Conservation (phyloP, 2,113 vertebrate species). For the Microcebus jonahi region DNA sequence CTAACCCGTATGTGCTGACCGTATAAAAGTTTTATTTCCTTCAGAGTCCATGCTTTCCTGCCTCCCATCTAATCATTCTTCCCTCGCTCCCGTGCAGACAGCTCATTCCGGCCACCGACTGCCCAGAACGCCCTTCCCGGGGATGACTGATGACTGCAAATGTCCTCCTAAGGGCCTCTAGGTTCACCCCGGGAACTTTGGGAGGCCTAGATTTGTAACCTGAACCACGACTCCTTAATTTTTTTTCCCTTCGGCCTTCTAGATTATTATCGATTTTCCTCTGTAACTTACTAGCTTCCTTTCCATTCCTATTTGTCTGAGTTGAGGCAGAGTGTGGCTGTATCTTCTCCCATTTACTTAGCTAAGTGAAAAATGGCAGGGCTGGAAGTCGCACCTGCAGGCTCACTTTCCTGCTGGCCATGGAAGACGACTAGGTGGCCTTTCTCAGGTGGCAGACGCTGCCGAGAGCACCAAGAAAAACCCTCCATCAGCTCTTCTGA, state of each 20-base stretch:
- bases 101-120: neutral
- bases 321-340: neutral
- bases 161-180: neutral
- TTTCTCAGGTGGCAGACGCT: neutral
- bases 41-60: neutral
- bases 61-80: slow-evolving; percentile 47
- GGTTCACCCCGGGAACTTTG: neutral
- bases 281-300: slow-evolving; percentile 30
- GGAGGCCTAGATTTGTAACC: slow-evolving; percentile 52
- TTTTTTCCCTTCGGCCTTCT: neutral
- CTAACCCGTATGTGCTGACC: neutral
- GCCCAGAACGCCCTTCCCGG: neutral
- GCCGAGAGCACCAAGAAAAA: neutral
- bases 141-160: neutral
- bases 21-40: slow-evolving; percentile 52
- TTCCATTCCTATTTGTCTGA: slow-evolving; percentile 43
- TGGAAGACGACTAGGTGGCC: neutral
- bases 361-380: neutral
- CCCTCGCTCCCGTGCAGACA: neutral
- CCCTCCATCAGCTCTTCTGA: neutral
- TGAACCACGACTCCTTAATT: neutral
- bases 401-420: neutral
- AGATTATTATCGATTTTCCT: slow-evolving; percentile 63
- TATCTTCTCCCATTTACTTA: neutral
- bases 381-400: neutral